phyloP scores from a whole-genome alignment of 2,113 vertebrate genomes.

The Eira barbara region DNA sequence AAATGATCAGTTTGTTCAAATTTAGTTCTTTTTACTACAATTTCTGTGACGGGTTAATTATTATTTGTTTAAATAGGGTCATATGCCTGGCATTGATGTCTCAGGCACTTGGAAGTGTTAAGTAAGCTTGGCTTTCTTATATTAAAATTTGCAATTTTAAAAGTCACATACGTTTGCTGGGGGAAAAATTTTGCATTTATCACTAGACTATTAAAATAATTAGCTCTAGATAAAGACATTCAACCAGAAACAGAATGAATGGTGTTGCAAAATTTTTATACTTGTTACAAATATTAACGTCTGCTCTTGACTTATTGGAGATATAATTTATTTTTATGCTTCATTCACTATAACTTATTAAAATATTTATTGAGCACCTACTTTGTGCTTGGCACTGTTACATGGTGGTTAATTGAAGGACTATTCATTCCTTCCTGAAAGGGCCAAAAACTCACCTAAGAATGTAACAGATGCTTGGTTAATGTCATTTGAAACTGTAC shows the following conservation, averaged over 20 bases:
- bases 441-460: neutral
- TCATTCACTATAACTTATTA: neutral
- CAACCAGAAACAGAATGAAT: neutral
- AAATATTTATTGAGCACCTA: neutral
- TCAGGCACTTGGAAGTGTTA: neutral
- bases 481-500: neutral
- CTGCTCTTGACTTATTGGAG: neutral
- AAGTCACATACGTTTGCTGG: neutral
- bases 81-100: neutral
- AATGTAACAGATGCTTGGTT: neutral
- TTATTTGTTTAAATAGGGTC: neutral
- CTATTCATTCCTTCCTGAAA: neutral
- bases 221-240: neutral
- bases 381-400: neutral
- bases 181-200: neutral
- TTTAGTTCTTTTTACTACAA: neutral
- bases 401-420: neutral
- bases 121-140: neutral
- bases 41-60: conserved; percentile 21
- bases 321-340: neutral
- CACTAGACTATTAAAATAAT: neutral
- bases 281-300: neutral
- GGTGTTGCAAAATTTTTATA: neutral
- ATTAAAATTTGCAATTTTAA: neutral
- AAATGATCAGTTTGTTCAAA: neutral